Conservation (phyloP, 2,797 vertebrate genomes). For the Leptoclinus maculatus region DNA sequence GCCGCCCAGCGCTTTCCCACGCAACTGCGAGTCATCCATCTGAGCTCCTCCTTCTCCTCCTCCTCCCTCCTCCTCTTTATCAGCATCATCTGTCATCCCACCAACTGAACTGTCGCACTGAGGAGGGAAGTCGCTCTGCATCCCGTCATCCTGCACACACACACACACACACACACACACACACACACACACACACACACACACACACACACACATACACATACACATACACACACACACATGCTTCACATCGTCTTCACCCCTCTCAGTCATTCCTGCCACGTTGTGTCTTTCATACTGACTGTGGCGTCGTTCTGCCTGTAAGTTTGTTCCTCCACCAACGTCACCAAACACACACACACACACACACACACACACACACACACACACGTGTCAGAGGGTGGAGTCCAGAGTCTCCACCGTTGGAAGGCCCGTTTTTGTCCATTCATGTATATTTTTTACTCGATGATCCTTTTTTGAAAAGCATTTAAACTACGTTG, state of each 20-base stretch:
- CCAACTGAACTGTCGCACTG: slow-evolving; percentile 53
- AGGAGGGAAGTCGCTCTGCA: slow-evolving; percentile 57
- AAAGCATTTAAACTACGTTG: slow-evolving; percentile 54
- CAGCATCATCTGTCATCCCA: slow-evolving; percentile 56
- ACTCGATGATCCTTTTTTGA: slow-evolving; percentile 49
- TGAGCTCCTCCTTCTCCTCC: slow-evolving; percentile 76
- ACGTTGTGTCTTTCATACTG: slow-evolving; percentile 61
- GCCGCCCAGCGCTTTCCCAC: slow-evolving; percentile 77
- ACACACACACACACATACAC: slow-evolving; percentile 28
- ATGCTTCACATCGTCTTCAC: slow-evolving; percentile 30
- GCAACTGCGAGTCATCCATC: slow-evolving; percentile 86
- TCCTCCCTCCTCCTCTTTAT: slow-evolving; percentile 28
- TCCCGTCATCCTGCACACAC: slow-evolving; percentile 47
- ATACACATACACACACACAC: slow-evolving; percentile 6
- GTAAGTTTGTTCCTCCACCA: slow-evolving; percentile 63
- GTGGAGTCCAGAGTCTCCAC: slow-evolving; percentile 52
- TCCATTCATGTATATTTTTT: slow-evolving; percentile 54
- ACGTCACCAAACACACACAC: neutral
- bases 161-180: slow-evolving; percentile 20
- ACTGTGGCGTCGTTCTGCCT: slow-evolving; percentile 73
- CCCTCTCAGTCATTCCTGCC: slow-evolving; percentile 48
- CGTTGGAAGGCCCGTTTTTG: slow-evolving; percentile 47
- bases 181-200: slow-evolving; percentile 20
- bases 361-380: neutral
- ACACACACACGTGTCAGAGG: slow-evolving; percentile 49